Percentiles rank a stretch among this genome's conserved stretches.
phyloP scores from a whole-genome alignment of 2,888 invertebrate genomes.

The Acanthosoma haemorrhoidale region DNA sequence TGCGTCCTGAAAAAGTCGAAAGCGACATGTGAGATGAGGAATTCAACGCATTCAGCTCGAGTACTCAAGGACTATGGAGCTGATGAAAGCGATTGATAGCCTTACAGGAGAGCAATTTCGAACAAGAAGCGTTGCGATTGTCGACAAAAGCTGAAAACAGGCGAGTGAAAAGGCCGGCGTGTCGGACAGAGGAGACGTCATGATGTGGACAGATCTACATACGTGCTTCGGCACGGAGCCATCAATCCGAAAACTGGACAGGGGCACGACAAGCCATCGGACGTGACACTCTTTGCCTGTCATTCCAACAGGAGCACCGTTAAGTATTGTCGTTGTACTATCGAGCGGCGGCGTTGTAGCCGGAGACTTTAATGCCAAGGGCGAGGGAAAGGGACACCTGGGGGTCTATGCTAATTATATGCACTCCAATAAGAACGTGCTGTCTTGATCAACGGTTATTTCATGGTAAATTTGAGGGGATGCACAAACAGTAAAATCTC shows the following conservation, averaged over 20 bases:
- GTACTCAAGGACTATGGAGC: neutral
- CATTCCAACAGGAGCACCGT: neutral
- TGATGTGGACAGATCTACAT: neutral
- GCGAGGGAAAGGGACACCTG: too few species aligned
- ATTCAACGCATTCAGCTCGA: neutral
- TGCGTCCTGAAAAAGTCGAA: too few species aligned
- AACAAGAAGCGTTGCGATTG: neutral
- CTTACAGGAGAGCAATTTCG: neutral
- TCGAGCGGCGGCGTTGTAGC: too few species aligned
- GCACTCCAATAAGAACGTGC: too few species aligned
- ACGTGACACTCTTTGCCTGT: neutral
- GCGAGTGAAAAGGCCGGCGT: neutral
- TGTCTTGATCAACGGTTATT: too few species aligned
- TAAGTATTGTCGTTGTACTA: too few species aligned
- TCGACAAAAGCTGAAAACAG: constrained; percentile 6
- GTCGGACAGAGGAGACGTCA: neutral
- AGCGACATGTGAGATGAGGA: too few species aligned
- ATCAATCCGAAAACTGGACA: neutral
- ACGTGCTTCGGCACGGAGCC: neutral
- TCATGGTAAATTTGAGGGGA: too few species aligned
- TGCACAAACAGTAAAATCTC: too few species aligned
- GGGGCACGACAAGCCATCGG: neutral
- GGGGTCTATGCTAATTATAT: too few species aligned
- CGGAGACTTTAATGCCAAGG: neutral
- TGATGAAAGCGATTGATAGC: neutral